Evolutionary conservation across 35 echinoderm and acorn worm species (phyloP).

Genomic region (Holothuria glaberrima): DNA sequence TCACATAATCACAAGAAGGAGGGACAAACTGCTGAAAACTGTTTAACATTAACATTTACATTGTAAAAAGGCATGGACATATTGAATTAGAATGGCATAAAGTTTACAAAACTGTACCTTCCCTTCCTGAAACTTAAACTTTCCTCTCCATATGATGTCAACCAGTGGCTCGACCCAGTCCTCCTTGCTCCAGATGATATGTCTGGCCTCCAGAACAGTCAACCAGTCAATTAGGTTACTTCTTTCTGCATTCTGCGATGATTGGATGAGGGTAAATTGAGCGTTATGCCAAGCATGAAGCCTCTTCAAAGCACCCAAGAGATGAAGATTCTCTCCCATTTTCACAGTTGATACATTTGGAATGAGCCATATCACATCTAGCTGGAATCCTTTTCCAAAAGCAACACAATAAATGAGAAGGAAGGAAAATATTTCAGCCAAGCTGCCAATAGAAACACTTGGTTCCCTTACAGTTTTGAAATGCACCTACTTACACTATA

Average conservation of each 20-base stretch:
- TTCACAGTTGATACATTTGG: background rate
- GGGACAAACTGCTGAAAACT: background rate
- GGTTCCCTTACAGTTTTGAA: too few species aligned
- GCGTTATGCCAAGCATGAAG: slow-evolving; percentile 30
- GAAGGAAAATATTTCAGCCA: too few species aligned
- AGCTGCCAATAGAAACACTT: too few species aligned
- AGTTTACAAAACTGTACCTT: background rate
- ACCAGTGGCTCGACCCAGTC: background rate
- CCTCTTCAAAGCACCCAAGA: slow-evolving; percentile 39
- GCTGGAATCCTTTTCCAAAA: background rate
- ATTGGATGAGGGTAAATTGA: background rate
- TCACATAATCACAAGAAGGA: too few species aligned
- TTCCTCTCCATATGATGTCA: slow-evolving; percentile 26
- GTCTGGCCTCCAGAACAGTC: slow-evolving; percentile 28
- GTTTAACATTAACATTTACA: too few species aligned
- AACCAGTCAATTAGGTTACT: slow-evolving; percentile 35
- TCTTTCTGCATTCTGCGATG: background rate
- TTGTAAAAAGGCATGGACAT: too few species aligned
- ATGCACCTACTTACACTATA: too few species aligned
- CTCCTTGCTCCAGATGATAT: background rate
- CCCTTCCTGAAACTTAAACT: slow-evolving; percentile 17
- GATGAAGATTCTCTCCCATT: slow-evolving; percentile 16
- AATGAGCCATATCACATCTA: slow-evolving; percentile 46
- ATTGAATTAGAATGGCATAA: too few species aligned
- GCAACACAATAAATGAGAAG: background rate